Evolutionary conservation across 2,113 vertebrate genomes (phyloP), one percentile per base, ranked within the genome.

Genomic region (Spilogale gracilis): DNA sequence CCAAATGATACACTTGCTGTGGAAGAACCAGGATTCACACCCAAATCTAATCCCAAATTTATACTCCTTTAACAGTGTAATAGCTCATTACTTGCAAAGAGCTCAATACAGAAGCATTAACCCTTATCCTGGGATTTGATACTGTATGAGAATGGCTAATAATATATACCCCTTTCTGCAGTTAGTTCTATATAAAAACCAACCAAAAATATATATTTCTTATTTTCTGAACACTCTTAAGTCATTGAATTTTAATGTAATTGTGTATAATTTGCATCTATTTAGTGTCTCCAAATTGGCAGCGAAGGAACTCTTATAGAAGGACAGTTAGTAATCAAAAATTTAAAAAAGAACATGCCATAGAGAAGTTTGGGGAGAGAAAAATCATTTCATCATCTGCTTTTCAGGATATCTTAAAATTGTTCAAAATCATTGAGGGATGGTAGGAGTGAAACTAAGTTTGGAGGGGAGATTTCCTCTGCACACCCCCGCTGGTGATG

Each of bases 391-490:
- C 69, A 1, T 20, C 74, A n/a, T 73, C n/a, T 76, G 7, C 54
- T 80, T 88, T 76, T 38, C 80, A 89, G 23, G 23, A 48, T 91
- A 88, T 61, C 82, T 96, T 83, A 87, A 92, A 92, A 9, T 69
- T 84, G 14, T 56, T 23, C 38, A 27, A 84, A 96, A 84, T 71
- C 91, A 95, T 2, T 52, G 50, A n/a, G 61, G 25, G 5, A n/a
- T 12, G 32, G 4, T 6, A 56, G 16, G 11, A 5, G 23, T 58
- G 32, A 94, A 83, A 79, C 50, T 6, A 79, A 73, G 71, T 63
- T 38, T 69, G 2, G n/a, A n/a, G 13, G 54, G 14, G 17, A 25
- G 3, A 12, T 79, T 65, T 71, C 63, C 38, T 85, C 80, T 14
- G 4, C 2, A 50, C 1, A 54, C 32, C n/a, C 63, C 6, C 0